These are phyloP conservation scores for Chionodraco myersi DNA, from an alignment of 2,113 vertebrate genomes.

Conservation along the genomic window DNA sequence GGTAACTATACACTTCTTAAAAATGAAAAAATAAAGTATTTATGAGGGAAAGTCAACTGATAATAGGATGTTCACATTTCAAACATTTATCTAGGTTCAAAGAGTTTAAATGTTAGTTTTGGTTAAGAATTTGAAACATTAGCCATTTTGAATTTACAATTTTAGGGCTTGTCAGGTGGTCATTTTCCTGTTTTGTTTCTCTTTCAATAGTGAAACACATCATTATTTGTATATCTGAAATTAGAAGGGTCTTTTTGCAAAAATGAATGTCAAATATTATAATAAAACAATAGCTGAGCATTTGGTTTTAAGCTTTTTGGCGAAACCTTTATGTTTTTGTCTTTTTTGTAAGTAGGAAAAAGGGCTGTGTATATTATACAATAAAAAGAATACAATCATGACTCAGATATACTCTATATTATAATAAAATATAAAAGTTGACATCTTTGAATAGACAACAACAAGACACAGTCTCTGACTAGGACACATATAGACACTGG, in stretches of 20 bases:
- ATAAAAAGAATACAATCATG: neutral
- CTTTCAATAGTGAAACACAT: neutral
- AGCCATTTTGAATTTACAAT: neutral
- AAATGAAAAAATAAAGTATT: constrained; percentile 15
- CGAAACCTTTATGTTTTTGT: too few relatives aligned
- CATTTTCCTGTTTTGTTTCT: neutral
- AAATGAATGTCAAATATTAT: neutral
- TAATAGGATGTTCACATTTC: neutral
- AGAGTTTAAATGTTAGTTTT: neutral
- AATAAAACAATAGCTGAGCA: neutral
- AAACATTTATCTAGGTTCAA: neutral
- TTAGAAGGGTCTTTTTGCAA: neutral
- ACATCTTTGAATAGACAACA: constrained; percentile 38
- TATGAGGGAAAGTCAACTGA: constrained; percentile 5
- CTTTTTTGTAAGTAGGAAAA: neutral
- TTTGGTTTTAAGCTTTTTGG: constrained; percentile 5
- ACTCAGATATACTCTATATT: constrained; percentile 26
- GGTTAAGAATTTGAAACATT: neutral
- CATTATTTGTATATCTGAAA: constrained; percentile 1
- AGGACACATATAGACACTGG: neutral
- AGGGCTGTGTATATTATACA: neutral
- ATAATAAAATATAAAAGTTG: constrained; percentile 43
- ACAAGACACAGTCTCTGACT: constrained; percentile 13
- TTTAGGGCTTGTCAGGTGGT: neutral
- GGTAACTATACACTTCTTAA: constrained; percentile 8